These are phyloP conservation scores for Diachasmimorpha longicaudata DNA, from an alignment of 1,140 invertebrate genomes.

Conservation along the genomic window DNA sequence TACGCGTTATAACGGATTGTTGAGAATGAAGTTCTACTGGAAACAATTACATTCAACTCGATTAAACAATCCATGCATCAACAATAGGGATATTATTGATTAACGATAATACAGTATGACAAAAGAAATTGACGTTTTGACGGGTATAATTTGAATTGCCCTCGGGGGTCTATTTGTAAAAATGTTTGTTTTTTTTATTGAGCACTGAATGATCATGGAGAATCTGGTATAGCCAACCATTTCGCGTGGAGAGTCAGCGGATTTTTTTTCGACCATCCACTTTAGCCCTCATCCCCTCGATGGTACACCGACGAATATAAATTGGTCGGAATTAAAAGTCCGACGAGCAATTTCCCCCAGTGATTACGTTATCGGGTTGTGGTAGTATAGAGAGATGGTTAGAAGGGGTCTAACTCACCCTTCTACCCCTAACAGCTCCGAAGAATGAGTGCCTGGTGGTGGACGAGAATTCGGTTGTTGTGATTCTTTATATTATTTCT, in stretches of 20 bases:
- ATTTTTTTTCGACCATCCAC: background rate
- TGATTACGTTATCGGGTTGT: slow-evolving; percentile 21
- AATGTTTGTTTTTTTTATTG: background rate
- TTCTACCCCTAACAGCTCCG: background rate
- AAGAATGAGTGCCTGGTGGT: background rate
- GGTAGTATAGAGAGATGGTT: background rate
- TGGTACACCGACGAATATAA: slow-evolving; percentile 9
- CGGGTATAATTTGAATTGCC: background rate
- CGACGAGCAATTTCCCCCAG: slow-evolving; percentile 25
- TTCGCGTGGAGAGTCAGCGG: background rate
- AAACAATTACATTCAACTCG: slow-evolving; percentile 5
- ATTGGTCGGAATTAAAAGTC: slow-evolving; percentile 30
- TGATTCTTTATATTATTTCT: background rate
- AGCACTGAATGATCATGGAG: background rate
- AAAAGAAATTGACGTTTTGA: background rate
- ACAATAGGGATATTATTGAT: background rate
- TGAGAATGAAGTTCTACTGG: background rate
- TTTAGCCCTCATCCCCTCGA: background rate
- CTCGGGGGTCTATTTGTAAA: background rate
- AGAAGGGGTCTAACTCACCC: background rate
- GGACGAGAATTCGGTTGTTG: background rate
- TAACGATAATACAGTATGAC: background rate
- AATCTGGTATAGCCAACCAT: background rate
- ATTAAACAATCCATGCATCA: background rate
- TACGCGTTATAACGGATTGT: background rate